Base-by-base conservation (phyloP, 2,113 vertebrate genomes). In the Grantiella picta region DNA sequence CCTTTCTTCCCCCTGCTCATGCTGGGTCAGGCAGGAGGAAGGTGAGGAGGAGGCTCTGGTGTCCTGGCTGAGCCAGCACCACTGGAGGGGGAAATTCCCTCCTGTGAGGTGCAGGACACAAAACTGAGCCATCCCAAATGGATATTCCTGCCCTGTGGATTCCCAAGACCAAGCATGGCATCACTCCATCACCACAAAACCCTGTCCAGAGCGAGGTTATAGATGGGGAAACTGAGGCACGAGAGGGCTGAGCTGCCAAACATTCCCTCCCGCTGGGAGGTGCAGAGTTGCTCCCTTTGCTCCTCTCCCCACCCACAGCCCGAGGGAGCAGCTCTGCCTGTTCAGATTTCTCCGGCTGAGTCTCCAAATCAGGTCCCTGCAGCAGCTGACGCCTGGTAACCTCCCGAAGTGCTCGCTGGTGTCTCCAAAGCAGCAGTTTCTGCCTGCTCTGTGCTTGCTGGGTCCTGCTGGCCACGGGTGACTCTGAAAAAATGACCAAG, bases 181-280 rank as follows among this genome's bases (percentile, higher is more conserved):
- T 12, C 19, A 2, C 27, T 1, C 18, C 20, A 7, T 2, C 3
- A 0, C 2, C 81, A 31, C 68, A 38, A 70, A 93, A 10, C 35
- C 35, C 81, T 11, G 19, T 0, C 56, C 47, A 18, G 24, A 47
- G 25, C 0, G 0, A 50, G 22, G 13, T 20, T 36, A 10, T 0
- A 15, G 1, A 3, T 5, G 20, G 69, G 60, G 85, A 95, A 89
- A 92, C 80, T 35, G 86, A 92, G 63, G 84, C 81, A 81, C 27
- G 0, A 14, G 33, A 40, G 15, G 19, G 6, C 15, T 57, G 80
- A 89, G 68, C 45, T 65, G 54, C 40, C 36, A 4, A 87, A 13
- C 18, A 19, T 7, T 36, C 22, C 69, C 38, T 52, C 9, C 7
- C 19, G 16, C 0, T 0, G 4, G 29, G 15, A 3, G 29, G 31